Evolutionary conservation across 2,888 invertebrate genomes (phyloP).

Genomic region (Drosophila ustulata): DNA sequence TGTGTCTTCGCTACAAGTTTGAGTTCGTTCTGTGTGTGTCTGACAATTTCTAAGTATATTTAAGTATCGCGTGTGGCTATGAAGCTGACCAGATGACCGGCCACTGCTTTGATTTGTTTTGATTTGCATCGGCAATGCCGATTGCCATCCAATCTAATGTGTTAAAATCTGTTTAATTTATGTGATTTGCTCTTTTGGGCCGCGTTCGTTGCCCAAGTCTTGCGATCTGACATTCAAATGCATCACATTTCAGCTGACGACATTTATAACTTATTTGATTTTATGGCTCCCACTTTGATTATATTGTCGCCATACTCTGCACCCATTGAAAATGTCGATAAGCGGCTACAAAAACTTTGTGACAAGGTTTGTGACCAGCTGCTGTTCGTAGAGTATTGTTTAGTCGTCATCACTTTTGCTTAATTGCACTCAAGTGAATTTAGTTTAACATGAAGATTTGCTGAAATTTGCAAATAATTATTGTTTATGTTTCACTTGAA

Average conservation of each 20-base stretch:
- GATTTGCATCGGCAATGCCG: conserved; percentile 61
- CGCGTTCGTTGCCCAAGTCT: conserved; percentile 60
- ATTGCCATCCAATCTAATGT: conserved; percentile 25
- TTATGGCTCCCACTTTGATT: conserved; percentile 33
- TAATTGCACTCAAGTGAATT: conserved; percentile 27
- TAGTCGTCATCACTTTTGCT: conserved; percentile 19
- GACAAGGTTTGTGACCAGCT: not conserved
- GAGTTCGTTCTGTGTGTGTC: conserved; percentile 6
- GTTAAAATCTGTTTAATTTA: conserved; percentile 66
- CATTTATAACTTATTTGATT: conserved; percentile 67
- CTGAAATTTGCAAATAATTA: not conserved
- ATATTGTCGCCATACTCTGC: not conserved
- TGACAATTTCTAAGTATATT: conserved; percentile 49
- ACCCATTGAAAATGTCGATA: not conserved
- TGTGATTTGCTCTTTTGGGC: conserved; percentile 57
- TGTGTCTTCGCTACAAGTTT: conserved; percentile 11
- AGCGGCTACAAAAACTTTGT: not conserved
- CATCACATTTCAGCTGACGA: conserved; percentile 49
- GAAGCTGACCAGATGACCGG: conserved; percentile 34
- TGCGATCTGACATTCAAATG: conserved; percentile 58
- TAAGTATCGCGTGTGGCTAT: conserved; percentile 40
- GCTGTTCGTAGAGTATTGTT: not conserved
- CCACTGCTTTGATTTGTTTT: conserved; percentile 33
- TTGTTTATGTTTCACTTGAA: conserved; percentile 1
- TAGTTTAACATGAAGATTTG: not conserved